Percentiles rank a stretch among this genome's conserved stretches.
These are phyloP conservation scores for Pocillopora damicornis DNA, from an alignment of 64 coral and sea anemone species.

Conservation along the genomic window DNA sequence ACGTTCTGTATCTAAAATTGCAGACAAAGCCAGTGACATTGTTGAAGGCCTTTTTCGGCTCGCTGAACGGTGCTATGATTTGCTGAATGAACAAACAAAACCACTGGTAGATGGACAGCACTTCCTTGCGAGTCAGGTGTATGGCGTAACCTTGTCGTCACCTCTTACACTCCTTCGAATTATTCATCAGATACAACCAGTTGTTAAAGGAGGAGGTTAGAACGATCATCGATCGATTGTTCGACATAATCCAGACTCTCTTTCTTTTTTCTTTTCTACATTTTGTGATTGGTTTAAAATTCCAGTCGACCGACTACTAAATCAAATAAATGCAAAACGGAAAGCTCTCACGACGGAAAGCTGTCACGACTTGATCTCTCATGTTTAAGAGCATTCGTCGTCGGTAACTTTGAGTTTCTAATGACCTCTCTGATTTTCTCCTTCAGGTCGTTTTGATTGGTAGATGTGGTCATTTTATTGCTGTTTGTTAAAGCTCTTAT, in stretches of 20 bases:
- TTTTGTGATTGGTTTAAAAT: not conserved
- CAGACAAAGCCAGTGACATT: slow-evolving; percentile 47
- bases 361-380: no score
- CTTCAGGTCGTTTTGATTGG: no score
- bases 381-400: no score
- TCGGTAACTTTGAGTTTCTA: no score
- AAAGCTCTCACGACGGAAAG: no score
- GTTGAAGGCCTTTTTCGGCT: slow-evolving; percentile 19
- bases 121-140: not conserved
- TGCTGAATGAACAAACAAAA: not conserved
- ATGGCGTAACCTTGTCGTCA: slow-evolving; percentile 41
- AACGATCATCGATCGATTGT: not conserved
- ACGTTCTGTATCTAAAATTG: not conserved
- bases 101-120: not conserved
- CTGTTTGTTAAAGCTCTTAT: no score
- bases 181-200: slow-evolving; percentile 45
- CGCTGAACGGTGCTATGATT: slow-evolving; percentile 39
- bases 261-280: not conserved
- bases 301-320: no score
- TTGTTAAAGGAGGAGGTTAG: slow-evolving; percentile 48
- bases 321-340: no score
- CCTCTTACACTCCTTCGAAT: slow-evolving; percentile 61
- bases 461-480: no score
- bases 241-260: not conserved
- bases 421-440: no score